A percentile compares a stretch with the other conserved stretches of the same genome.
Evolutionary conservation across 2,113 vertebrate species (phyloP).

Genomic region (Ascaphus truei): DNA sequence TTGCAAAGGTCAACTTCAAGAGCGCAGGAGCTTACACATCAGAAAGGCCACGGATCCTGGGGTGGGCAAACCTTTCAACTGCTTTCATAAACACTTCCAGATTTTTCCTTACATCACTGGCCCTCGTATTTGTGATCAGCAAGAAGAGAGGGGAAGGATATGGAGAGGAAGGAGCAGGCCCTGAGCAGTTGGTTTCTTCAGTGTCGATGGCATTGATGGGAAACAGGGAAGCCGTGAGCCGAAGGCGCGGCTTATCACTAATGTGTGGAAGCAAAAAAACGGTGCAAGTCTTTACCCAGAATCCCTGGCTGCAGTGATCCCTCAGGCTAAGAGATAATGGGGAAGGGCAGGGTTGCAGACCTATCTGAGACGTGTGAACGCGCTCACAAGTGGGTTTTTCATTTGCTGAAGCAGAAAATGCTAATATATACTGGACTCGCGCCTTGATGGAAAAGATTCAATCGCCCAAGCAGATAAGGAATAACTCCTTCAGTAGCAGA

Average conservation of each 20-base stretch:
- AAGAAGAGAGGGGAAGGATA: not conserved
- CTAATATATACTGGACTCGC: not conserved
- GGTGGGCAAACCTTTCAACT: conserved; percentile 23
- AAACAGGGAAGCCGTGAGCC: not conserved
- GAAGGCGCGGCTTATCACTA: not conserved
- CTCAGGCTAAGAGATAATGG: too few relatives aligned
- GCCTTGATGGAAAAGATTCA: not conserved
- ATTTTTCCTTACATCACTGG: not conserved
- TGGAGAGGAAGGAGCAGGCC: not conserved
- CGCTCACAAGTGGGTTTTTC: too few relatives aligned
- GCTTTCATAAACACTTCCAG: conserved; percentile 31
- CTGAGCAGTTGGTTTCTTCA: not conserved
- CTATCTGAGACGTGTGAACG: too few relatives aligned
- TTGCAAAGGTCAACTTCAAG: conserved; percentile 31
- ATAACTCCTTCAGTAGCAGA: too few relatives aligned
- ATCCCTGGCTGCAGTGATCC: too few relatives aligned
- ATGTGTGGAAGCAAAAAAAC: not conserved
- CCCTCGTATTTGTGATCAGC: conserved; percentile 51
- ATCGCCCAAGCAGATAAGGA: not conserved
- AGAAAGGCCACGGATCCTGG: not conserved
- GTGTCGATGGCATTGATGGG: not conserved
- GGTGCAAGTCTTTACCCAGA: too few relatives aligned
- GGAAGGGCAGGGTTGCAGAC: too few relatives aligned
- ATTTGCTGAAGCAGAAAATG: too few relatives aligned
- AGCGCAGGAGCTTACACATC: conserved; percentile 4